Evolutionary conservation across 2,888 invertebrate genomes (phyloP), one percentile per base, ranked within the genome.

Genomic region (Archaeoteleia sp.): DNA sequence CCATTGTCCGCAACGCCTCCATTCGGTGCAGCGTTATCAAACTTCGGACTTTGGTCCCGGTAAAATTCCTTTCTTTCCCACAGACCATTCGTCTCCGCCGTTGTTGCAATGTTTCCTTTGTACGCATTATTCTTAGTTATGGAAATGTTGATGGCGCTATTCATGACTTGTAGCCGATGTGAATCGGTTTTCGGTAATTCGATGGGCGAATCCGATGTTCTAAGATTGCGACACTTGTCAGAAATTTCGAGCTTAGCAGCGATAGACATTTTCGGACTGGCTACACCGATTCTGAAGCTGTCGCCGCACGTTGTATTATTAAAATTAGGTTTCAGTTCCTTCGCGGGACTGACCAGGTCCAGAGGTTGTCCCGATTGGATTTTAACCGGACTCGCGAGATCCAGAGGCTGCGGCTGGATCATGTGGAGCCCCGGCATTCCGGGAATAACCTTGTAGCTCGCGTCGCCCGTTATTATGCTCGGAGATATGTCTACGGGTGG

Each of bases 401-500:
- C 79, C 49, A 83, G 37, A 0, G 83, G 83, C 7, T 79, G 78
- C 1, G 75, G 63, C 35, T 72, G 72, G 13, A 79, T 71, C 68
- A 79, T 76, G 46, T 82, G 82, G n/a, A 83, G 67, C 8, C 79
- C 79, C 3, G 82, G 80, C 27, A 83, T 37, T 1, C 81, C 81
- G 0, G 83, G 80, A 46, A 83, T 80, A 29, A 82, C 78, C 43
- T 81, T 83, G 73, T 79, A 81, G 4, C 71, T 75, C n/a, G 74
- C 48, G 8, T 76, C 75, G 7, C 73, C 73, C 9, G 71, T 57
- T 15, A 75, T 60, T 30, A 79, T 55, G 46, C 70, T 76, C 20
- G 78, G 63, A n/a, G 82, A 80, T 78, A 83, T 80, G 76, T 81
- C 81, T 70, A 78, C 74, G 10, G 75, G 48, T 9, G 77, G 88